Base-by-base conservation (phyloP, 2,888 invertebrate species). In the Oligia strigilis region DNA sequence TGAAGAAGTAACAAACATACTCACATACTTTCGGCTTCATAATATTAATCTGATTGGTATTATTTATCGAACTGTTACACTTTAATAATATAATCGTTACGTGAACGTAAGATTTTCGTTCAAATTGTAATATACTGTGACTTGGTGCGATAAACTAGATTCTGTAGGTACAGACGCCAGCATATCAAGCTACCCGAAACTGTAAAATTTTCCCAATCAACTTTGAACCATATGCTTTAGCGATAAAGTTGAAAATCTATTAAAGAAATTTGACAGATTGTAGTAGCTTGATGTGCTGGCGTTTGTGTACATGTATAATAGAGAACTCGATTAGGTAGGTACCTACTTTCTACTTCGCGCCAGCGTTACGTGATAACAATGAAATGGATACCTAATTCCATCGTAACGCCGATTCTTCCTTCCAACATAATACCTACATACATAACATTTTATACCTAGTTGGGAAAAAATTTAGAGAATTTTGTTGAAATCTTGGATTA, bases 261-360 rank as follows among this genome's bases (percentile, higher is more conserved):
- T 29, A 29, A 29, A 29, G 29, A 29, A 29, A 29, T 29, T 29
- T 29, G 29, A 29, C 29, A 29, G 29, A 29, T 29, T 29, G 29
- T 29, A 29, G 29, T 29, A 29, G 29, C 29, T 29, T 29, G 29
- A 29, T 29, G 29, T 29, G 29, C 29, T 29, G 29, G 29, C 29
- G 29, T 29, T 1, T 29, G 29, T 71, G 29, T 71, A 49, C 52
- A 69, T 67, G 77, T 64, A 64, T 70, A 80, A 70, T 65, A 43
- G 46, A 75, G 2, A 17, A 17, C 6, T 64, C 40, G 46, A 65
- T 80, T 23, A 29, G 29, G 29, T 29, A 55, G 19, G 23, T 49
- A 77, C 8, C 6, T 58, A 72, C 85, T 78, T 85, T 85, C 85
- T 78, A 67, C 29, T 67, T 73, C 76, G 76, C 75, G 77, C n/a